Conservation (phyloP, 2,113 vertebrate species). For the Pao palembangensis region DNA sequence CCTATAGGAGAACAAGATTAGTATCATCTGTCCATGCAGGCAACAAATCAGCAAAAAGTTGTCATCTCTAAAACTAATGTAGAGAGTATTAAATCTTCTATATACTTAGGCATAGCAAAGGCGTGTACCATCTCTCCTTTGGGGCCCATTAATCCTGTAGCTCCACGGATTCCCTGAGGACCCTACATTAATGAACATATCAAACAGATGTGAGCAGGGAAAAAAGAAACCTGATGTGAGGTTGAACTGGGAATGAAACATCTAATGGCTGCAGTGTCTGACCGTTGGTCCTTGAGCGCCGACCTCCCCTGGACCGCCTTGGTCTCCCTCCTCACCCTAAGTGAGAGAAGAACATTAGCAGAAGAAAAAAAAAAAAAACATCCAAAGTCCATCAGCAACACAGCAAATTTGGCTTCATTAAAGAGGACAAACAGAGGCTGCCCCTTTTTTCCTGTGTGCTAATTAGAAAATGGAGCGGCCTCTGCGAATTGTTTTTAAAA, state of each 20-base stretch:
- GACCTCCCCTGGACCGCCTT: conserved; percentile 84
- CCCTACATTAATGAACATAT: conserved; percentile 77
- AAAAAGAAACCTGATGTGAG: not conserved
- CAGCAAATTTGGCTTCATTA: conserved; percentile 2
- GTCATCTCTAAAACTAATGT: too few species aligned
- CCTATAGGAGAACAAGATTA: conserved; percentile 69
- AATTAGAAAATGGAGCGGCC: conserved; percentile 34
- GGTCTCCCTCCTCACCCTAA: conserved; percentile 93
- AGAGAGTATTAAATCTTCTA: not conserved
- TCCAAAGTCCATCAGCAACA: conserved; percentile 6
- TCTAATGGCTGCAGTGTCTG: conserved; percentile 62
- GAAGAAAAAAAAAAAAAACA: conserved; percentile 10
- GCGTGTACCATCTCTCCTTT: conserved; percentile 86
- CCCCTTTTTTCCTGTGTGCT: conserved; percentile 8
- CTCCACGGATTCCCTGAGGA: conserved; percentile 84
- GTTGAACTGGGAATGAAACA: not conserved
- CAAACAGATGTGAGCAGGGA: conserved; percentile 21
- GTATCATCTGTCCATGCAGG: not conserved
- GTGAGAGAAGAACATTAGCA: conserved; percentile 12
- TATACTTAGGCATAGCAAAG: conserved; percentile 42
- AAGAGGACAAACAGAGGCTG: not conserved
- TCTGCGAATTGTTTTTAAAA: conserved; percentile 26
- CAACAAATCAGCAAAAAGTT: too few species aligned
- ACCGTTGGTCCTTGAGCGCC: conserved; percentile 89
- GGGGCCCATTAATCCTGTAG: conserved; percentile 83